Percentiles rank a stretch among this genome's conserved stretches.
Evolutionary conservation across 2,888 invertebrate species (phyloP).

Genomic region (Chaitophorus viminalis): DNA sequence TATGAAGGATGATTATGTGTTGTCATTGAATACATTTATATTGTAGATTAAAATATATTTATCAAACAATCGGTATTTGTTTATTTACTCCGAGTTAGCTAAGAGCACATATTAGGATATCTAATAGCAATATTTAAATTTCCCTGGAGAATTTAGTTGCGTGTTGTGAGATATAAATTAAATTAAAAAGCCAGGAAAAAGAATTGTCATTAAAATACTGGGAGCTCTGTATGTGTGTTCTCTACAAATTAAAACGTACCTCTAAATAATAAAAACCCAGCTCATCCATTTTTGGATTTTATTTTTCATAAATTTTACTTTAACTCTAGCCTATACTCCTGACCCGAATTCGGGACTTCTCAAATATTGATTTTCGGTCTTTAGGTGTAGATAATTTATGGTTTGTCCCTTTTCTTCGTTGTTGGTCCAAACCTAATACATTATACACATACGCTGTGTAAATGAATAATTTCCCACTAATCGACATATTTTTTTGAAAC

Average conservation of each 20-base stretch:
- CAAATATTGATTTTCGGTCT: conserved; percentile 59
- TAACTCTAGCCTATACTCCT: background rate
- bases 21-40: no score
- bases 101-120: background rate
- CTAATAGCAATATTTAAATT: conserved; percentile 17
- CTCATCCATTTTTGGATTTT: conserved; percentile 3
- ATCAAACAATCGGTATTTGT: background rate
- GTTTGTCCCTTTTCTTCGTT: conserved; percentile 32
- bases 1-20: no score
- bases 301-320: conserved; percentile 16
- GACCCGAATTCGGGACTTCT: conserved; percentile 39
- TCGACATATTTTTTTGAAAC: conserved; percentile 33
- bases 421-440: conserved; percentile 28
- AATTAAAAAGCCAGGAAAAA: conserved; percentile 30
- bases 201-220: conserved; percentile 1
- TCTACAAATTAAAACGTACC: conserved; percentile 19
- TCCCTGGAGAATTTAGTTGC: conserved; percentile 41
- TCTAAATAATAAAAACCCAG: background rate
- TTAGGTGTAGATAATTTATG: conserved; percentile 55
- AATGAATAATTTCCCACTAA: conserved; percentile 21
- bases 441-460: conserved; percentile 6
- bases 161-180: conserved; percentile 26
- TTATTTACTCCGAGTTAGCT: background rate
- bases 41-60: background rate
- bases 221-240: background rate